Conservation (phyloP, 2,797 vertebrate species). For the Geotrypetes seraphini region DNA sequence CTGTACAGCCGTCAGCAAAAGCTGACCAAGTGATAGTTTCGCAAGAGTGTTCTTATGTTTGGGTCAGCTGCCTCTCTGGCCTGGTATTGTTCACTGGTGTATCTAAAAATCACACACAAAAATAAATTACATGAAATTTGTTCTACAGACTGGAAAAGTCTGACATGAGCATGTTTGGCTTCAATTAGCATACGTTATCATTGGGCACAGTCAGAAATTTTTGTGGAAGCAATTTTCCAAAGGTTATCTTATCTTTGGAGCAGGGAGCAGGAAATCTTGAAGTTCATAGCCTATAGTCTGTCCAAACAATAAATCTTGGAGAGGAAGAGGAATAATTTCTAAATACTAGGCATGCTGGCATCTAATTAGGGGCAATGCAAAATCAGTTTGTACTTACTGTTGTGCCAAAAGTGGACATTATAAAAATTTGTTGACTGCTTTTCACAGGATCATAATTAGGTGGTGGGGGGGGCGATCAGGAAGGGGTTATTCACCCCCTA, state of each 20-base stretch:
- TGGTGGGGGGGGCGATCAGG: too few species aligned
- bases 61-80: too few species aligned
- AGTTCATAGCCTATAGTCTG: slow-evolving; percentile 16
- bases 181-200: too few species aligned
- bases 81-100: too few species aligned
- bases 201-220: too few species aligned
- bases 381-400: slow-evolving; percentile 27
- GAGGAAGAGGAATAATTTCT: neutral
- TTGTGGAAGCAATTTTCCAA: slow-evolving; percentile 19
- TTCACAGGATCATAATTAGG: slow-evolving; percentile 39
- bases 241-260: slow-evolving; percentile 27
- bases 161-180: too few species aligned
- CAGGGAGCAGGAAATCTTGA: slow-evolving; percentile 22
- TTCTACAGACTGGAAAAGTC: too few species aligned
- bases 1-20: too few species aligned
- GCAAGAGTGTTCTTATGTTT: too few species aligned
- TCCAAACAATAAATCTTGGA: slow-evolving; percentile 11
- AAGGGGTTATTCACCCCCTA: slow-evolving; percentile 38
- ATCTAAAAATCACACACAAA: too few species aligned
- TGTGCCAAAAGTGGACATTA: slow-evolving; percentile 35
- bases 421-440: slow-evolving; percentile 28
- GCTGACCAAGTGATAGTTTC: too few species aligned
- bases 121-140: too few species aligned
- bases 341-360: slow-evolving; percentile 3
- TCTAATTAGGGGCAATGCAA: neutral